These are phyloP conservation scores for Manduca sexta DNA, from an alignment of 1,140 invertebrate species.

Conservation along the genomic window DNA sequence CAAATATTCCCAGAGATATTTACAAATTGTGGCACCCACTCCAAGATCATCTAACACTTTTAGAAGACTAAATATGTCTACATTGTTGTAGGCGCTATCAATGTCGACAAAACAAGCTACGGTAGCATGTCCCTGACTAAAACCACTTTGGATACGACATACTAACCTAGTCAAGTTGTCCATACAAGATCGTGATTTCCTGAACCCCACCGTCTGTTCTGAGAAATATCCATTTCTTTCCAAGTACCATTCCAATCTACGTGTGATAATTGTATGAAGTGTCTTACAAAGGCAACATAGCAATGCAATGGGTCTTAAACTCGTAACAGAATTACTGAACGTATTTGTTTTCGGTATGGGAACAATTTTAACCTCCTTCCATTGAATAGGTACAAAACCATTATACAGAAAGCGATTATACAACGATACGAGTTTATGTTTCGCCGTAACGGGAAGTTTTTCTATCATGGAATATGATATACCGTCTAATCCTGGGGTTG, in stretches of 20 bases:
- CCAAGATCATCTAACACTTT: slow-evolving; percentile 2
- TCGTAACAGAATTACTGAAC: too few species aligned
- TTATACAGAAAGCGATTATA: too few species aligned
- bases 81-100: slow-evolving; percentile 9
- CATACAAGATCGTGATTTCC: slow-evolving; percentile 2
- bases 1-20: slow-evolving; percentile 5
- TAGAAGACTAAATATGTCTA: slow-evolving; percentile 1
- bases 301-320: too few species aligned
- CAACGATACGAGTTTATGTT: too few species aligned
- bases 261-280: neutral
- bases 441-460: neutral
- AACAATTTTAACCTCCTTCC: neutral
- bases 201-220: slow-evolving; percentile 3
- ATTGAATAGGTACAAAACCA: neutral
- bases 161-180: slow-evolving; percentile 4
- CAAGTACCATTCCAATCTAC: slow-evolving; percentile 5
- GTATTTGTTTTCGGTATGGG: too few species aligned
- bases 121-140: neutral
- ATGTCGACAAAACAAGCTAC: slow-evolving; percentile 11
- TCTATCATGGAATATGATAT: neutral
- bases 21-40: slow-evolving; percentile 2
- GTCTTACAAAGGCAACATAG: neutral
- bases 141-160: slow-evolving; percentile 4
- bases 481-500: neutral
- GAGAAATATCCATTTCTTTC: slow-evolving; percentile 6